phyloP scores from a whole-genome alignment of 2,113 vertebrate genomes.

The Podiceps cristatus region DNA sequence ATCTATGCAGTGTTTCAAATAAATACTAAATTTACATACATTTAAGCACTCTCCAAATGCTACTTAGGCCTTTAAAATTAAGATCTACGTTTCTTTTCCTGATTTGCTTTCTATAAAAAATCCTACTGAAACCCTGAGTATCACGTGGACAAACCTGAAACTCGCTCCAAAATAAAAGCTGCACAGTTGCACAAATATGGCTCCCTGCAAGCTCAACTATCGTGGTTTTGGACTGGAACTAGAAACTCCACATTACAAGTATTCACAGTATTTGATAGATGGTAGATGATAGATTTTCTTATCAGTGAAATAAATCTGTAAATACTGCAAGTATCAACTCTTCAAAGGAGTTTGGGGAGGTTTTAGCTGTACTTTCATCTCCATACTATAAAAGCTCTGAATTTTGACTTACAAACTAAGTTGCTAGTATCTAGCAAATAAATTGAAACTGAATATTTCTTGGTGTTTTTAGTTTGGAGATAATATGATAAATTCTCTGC shows the following conservation, averaged over 20 bases:
- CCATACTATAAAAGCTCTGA: not conserved
- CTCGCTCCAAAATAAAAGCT: not conserved
- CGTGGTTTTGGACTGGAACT: not conserved
- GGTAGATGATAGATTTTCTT: not conserved
- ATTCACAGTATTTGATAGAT: not conserved
- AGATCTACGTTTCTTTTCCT: not conserved
- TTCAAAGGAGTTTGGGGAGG: not conserved
- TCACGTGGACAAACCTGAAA: not conserved
- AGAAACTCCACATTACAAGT: not conserved
- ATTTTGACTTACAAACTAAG: not conserved
- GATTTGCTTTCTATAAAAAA: not conserved
- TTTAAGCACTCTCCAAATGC: not conserved
- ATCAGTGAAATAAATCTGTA: not conserved
- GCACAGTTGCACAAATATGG: not conserved
- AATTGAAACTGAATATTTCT: not conserved
- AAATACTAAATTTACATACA: not conserved
- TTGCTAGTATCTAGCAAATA: not conserved
- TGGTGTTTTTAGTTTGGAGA: not conserved
- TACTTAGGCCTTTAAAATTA: not conserved
- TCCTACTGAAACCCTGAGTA: not conserved
- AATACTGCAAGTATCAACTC: not conserved
- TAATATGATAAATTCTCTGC: not conserved
- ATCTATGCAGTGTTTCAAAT: not conserved
- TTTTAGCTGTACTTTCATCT: not conserved
- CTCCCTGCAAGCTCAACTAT: not conserved